A percentile compares a stretch with the other conserved stretches of the same genome.
phyloP scores from a whole-genome alignment of 2,888 invertebrate genomes.

The Pyrrhosoma nymphula region DNA sequence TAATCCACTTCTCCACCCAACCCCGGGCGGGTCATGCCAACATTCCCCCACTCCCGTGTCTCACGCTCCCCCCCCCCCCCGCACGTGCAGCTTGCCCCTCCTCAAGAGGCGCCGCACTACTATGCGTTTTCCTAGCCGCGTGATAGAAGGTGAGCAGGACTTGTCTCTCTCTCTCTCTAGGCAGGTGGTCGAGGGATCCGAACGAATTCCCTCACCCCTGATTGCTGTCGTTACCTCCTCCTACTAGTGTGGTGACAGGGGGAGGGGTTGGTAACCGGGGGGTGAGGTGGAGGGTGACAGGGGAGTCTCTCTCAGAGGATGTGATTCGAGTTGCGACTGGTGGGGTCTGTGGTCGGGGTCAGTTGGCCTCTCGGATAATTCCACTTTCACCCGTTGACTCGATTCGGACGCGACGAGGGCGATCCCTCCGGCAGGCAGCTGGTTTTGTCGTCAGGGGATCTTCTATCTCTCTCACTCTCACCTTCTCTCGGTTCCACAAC shows the following conservation, averaged over 20 bases:
- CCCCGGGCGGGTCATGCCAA: not conserved
- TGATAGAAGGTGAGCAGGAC: not conserved
- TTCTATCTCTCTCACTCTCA: not conserved
- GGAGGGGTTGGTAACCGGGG: not conserved
- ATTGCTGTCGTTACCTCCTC: not conserved
- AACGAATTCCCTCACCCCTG: not conserved
- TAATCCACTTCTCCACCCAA: not conserved
- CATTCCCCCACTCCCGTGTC: not conserved
- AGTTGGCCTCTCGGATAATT: conserved; percentile 40
- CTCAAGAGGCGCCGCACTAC: not conserved
- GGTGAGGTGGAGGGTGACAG: not conserved
- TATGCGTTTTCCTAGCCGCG: not conserved
- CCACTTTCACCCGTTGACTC: conserved; percentile 63
- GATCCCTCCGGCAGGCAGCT: conserved; percentile 23
- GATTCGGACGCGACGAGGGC: conserved; percentile 27
- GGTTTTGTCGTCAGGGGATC: not conserved
- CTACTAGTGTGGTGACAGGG: conserved; percentile 6
- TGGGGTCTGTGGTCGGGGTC: conserved; percentile 39
- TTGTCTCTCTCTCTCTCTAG: not conserved
- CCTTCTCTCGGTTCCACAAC: not conserved
- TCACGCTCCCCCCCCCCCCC: not conserved
- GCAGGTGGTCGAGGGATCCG: not conserved
- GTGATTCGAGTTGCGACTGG: not conserved
- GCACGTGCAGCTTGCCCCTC: not conserved
- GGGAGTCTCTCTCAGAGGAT: not conserved